phyloP scores from a whole-genome alignment of 2,797 vertebrate species.

The Mormyrops boulengeri region DNA sequence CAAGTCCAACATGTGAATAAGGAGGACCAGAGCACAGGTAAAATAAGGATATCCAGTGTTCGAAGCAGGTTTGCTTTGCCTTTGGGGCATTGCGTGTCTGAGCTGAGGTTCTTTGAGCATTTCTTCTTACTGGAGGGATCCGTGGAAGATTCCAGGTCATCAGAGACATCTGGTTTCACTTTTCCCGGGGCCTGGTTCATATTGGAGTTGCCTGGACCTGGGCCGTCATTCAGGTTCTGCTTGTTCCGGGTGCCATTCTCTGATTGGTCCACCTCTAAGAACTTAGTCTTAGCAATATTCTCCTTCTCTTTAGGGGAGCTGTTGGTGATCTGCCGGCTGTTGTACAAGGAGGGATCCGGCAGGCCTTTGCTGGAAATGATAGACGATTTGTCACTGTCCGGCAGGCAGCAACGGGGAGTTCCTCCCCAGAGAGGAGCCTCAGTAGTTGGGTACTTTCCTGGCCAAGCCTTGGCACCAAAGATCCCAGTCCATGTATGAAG shows the following conservation, averaged over 20 bases:
- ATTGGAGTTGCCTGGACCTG: conserved; percentile 53
- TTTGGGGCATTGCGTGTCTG: conserved; percentile 65
- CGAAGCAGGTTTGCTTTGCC: conserved; percentile 51
- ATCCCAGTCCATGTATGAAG: conserved; percentile 54
- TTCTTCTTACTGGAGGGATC: conserved; percentile 62
- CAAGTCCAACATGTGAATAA: conserved; percentile 13
- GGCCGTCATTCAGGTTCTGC: conserved; percentile 64
- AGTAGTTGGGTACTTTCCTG: conserved; percentile 40
- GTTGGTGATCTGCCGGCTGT: conserved; percentile 55
- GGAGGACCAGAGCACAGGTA: conserved; percentile 51
- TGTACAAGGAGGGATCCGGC: conserved; percentile 56
- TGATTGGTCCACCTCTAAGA: conserved; percentile 46
- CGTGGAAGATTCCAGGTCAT: conserved; percentile 57
- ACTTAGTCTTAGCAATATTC: conserved; percentile 63
- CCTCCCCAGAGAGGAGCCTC: conserved; percentile 39
- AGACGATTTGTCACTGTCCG: conserved; percentile 60
- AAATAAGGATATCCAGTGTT: conserved; percentile 47
- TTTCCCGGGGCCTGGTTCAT: conserved; percentile 59
- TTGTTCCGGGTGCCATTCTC: conserved; percentile 63
- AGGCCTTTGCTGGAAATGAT: conserved; percentile 64
- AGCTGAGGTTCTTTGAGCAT: conserved; percentile 66
- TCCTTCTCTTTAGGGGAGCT: conserved; percentile 64
- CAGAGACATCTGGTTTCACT: conserved; percentile 54
- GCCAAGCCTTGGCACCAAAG: conserved; percentile 52
- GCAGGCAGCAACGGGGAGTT: conserved; percentile 62